Percentiles rank a stretch among this genome's conserved stretches.
Conservation (phyloP, 1,140 invertebrate species). For the Hesperophylax magnus region DNA sequence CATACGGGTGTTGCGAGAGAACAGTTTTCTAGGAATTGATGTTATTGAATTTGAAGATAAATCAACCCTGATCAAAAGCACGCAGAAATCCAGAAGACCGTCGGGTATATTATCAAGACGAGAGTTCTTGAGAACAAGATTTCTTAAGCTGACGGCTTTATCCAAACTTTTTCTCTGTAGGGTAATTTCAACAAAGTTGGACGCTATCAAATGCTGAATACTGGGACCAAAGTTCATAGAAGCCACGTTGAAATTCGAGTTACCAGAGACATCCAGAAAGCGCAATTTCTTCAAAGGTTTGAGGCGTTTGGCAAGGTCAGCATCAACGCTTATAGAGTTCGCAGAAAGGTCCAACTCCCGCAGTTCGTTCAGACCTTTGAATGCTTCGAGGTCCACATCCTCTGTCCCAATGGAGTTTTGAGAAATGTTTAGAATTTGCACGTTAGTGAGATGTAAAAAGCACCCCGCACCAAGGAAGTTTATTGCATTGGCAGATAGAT, state of each 20-base stretch:
- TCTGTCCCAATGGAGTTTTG: neutral
- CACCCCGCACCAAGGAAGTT: neutral
- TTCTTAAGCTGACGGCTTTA: neutral
- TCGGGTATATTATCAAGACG: neutral
- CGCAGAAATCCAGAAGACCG: neutral
- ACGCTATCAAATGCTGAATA: neutral
- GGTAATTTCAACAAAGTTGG: neutral
- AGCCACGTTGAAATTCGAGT: neutral
- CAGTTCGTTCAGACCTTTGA: neutral
- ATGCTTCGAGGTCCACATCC: neutral
- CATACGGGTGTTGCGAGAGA: neutral
- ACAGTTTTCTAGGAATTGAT: neutral
- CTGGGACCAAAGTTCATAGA: neutral
- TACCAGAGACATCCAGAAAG: neutral
- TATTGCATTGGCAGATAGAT: slow-evolving; percentile 1
- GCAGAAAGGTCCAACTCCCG: slow-evolving; percentile 28
- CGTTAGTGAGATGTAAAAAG: neutral
- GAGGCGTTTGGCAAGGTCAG: neutral
- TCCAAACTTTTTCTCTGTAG: neutral
- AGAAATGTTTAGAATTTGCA: slow-evolving; percentile 14
- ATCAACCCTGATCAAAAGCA: neutral
- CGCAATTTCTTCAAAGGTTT: neutral
- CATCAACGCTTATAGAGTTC: neutral
- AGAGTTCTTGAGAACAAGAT: neutral
- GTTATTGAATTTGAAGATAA: neutral